Percentiles rank a stretch among this genome's conserved stretches.
These are phyloP conservation scores for Albula goreensis DNA, from an alignment of 2,113 vertebrate genomes.

Conservation along the genomic window DNA sequence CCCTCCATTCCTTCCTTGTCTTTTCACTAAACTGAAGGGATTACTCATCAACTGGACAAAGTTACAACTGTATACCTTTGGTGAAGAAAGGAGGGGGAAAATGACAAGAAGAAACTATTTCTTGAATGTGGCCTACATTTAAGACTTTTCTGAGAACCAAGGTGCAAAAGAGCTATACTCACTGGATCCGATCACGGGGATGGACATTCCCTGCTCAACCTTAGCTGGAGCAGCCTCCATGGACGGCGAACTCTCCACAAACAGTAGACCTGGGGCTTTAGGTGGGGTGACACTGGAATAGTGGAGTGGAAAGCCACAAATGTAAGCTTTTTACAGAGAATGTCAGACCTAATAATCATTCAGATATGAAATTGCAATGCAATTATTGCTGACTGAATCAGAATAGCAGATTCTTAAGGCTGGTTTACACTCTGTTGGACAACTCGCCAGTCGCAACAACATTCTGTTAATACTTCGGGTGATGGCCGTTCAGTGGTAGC, in stretches of 20 bases:
- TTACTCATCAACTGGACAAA: no score
- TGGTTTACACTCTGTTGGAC: no score
- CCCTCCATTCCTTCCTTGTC: no score
- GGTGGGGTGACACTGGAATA: constrained; percentile 56
- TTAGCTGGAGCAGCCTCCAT: constrained; percentile 51
- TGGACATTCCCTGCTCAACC: constrained; percentile 67
- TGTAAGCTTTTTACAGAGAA: not conserved
- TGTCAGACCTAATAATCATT: no score
- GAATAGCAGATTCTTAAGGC: not conserved
- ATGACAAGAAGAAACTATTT: not conserved
- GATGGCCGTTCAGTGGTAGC: no score
- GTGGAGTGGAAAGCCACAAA: not conserved
- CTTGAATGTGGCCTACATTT: not conserved
- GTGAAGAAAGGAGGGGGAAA: not conserved
- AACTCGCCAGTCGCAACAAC: no score
- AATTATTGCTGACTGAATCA: no score
- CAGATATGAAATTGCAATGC: no score
- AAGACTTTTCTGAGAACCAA: not conserved
- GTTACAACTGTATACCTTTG: no score
- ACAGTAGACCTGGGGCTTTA: constrained; percentile 56
- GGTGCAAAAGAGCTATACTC: constrained; percentile 51
- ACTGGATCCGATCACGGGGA: constrained; percentile 79
- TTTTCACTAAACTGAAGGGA: no score
- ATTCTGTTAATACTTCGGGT: no score
- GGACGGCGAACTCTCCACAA: constrained; percentile 58